Percentiles rank a stretch among this genome's conserved stretches.
phyloP scores from a whole-genome alignment of 2,797 vertebrate genomes.

The Cyclura pinguis region DNA sequence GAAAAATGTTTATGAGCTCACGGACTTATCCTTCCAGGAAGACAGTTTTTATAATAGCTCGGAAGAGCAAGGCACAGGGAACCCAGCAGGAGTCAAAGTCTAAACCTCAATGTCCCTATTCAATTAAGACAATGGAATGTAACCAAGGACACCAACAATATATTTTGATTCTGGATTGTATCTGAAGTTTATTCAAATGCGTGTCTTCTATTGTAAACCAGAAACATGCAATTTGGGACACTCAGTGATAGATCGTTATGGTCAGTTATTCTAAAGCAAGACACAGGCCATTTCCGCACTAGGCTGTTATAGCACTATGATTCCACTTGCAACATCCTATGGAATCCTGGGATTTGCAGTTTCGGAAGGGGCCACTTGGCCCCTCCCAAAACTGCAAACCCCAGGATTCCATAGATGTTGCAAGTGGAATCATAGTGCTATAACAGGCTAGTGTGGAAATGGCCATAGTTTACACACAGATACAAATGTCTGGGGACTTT shows the following conservation, averaged over 20 bases:
- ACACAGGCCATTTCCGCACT: too few species aligned
- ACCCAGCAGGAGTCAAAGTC: slow-evolving; percentile 16
- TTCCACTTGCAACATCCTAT: too few species aligned
- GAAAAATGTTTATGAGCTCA: slow-evolving; percentile 31
- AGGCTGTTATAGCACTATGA: too few species aligned
- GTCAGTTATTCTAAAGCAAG: not conserved
- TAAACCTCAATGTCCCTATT: not conserved
- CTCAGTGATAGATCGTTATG: not conserved
- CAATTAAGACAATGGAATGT: not conserved
- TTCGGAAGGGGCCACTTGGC: too few species aligned
- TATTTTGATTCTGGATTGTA: not conserved
- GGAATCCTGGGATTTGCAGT: too few species aligned
- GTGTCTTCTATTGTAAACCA: not conserved
- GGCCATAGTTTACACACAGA: not conserved
- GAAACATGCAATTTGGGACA: slow-evolving; percentile 5
- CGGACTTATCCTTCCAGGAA: not conserved
- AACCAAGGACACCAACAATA: not conserved
- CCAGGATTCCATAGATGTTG: too few species aligned
- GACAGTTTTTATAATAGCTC: slow-evolving; percentile 1
- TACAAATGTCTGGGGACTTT: not conserved
- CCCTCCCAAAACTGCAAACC: too few species aligned
- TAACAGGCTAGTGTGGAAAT: too few species aligned
- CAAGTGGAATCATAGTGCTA: too few species aligned
- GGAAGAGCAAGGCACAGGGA: slow-evolving; percentile 20
- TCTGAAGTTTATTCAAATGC: not conserved